Percentiles rank a stretch among this genome's conserved stretches.
Evolutionary conservation across 1,140 invertebrate genomes (phyloP).

Genomic region (Cotesia glomerata): DNA sequence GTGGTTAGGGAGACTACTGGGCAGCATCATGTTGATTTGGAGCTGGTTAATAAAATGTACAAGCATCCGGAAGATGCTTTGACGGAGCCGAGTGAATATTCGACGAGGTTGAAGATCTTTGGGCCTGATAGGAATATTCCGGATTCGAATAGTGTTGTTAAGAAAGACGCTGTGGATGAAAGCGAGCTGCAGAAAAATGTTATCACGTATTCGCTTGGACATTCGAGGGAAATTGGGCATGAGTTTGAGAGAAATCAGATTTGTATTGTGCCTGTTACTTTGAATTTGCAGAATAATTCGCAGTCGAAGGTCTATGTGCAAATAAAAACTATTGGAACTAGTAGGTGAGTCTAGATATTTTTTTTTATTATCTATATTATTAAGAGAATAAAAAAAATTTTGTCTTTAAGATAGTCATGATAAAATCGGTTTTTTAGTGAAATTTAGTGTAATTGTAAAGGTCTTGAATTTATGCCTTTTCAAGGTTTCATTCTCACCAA

Average conservation of each 20-base stretch:
- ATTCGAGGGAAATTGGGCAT: conserved; percentile 48
- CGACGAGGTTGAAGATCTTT: conserved; percentile 56
- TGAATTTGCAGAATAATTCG: conserved; percentile 59
- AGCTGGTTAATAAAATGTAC: conserved; percentile 52
- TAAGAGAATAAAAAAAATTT: too few species aligned
- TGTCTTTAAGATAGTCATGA: too few species aligned
- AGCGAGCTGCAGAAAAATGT: conserved; percentile 50
- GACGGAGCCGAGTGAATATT: conserved; percentile 47
- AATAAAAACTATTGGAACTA: conserved; percentile 57
- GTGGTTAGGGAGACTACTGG: conserved; percentile 51
- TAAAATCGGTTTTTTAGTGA: too few species aligned
- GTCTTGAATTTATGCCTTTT: too few species aligned
- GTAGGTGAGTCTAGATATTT: conserved; percentile 46
- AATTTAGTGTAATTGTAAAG: not conserved
- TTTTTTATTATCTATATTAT: not conserved
- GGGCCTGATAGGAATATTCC: conserved; percentile 56
- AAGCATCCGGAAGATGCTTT: conserved; percentile 50
- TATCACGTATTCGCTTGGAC: conserved; percentile 52
- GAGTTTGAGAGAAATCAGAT: conserved; percentile 52
- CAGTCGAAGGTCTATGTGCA: conserved; percentile 48
- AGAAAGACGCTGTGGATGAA: conserved; percentile 46
- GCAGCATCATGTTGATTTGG: conserved; percentile 58
- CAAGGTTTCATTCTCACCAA: too few species aligned
- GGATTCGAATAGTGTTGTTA: conserved; percentile 34
- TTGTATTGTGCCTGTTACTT: conserved; percentile 51